phyloP scores from a whole-genome alignment of 1,140 invertebrate species.

The Macrobrachium rosenbergii region DNA sequence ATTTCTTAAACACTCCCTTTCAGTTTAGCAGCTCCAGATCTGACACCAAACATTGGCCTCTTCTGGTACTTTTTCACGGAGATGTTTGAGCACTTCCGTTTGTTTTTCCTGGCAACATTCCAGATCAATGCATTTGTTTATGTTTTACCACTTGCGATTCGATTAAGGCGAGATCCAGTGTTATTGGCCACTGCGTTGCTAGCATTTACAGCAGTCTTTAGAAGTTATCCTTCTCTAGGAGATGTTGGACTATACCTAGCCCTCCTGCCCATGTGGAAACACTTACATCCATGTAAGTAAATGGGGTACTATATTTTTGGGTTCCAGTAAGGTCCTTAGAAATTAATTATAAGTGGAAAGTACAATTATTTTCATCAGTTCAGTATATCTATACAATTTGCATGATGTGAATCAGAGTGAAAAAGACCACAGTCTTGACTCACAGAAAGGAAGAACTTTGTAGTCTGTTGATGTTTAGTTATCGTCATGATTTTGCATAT shows the following conservation, averaged over 20 bases:
- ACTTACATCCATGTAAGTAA: constrained; percentile 88
- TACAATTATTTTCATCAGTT: no score
- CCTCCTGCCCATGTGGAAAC: constrained; percentile 91
- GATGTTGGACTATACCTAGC: constrained; percentile 94
- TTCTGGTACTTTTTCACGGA: constrained; percentile 99
- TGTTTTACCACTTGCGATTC: constrained; percentile 87
- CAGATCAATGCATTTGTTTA: constrained; percentile 97
- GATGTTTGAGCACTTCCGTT: constrained; percentile 99
- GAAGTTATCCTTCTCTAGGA: constrained; percentile 95
- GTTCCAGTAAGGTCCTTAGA: no score
- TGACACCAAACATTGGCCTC: constrained; percentile 96
- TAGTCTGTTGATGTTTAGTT: no score
- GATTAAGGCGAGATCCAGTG: constrained; percentile 88
- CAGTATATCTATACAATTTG: no score
- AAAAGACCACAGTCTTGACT: no score
- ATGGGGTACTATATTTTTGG: not conserved
- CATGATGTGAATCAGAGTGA: no score
- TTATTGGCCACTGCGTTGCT: constrained; percentile 88
- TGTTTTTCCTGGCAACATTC: constrained; percentile 95
- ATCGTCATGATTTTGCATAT: no score
- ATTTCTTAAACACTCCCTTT: constrained; percentile 66
- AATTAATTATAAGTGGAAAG: no score
- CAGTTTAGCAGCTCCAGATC: constrained; percentile 88
- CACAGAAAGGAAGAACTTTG: no score
- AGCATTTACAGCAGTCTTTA: constrained; percentile 90